Conservation (phyloP, 1,140 invertebrate species). For the Neodiprion virginianus region DNA sequence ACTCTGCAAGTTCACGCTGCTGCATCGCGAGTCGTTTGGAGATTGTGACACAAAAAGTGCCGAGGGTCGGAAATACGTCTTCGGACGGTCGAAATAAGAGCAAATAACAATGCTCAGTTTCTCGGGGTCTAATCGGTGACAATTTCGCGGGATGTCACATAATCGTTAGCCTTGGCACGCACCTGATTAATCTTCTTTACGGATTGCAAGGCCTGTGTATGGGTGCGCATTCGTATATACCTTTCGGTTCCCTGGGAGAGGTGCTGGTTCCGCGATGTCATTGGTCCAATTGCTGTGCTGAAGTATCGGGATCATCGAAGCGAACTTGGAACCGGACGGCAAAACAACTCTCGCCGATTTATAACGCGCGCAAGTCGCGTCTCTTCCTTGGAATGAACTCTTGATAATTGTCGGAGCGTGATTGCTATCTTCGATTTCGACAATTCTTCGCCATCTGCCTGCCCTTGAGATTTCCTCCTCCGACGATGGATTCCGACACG, state of each 20-base stretch:
- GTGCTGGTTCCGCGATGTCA: background rate
- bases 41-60: no score
- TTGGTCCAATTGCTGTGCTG: background rate
- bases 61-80: no score
- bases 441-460: slow-evolving; percentile 7
- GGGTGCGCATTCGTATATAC: no score
- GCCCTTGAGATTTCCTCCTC: background rate
- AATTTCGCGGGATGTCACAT: background rate
- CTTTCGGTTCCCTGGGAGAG: background rate
- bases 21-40: no score
- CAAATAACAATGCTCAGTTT: background rate
- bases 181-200: slow-evolving; percentile 3
- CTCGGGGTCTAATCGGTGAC: background rate
- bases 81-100: background rate
- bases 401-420: slow-evolving; percentile 24
- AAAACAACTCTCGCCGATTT: background rate
- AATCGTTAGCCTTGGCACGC: background rate
- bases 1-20: no score
- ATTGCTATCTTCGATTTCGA: slow-evolving; percentile 28
- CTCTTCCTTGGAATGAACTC: background rate
- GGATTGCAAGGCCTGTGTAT: background rate
- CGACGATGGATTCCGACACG: slow-evolving; percentile 21
- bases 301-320: background rate
- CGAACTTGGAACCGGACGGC: background rate
- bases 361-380: background rate